Evolutionary conservation across 2,888 invertebrate species (phyloP), one percentile per base, ranked within the genome.

Genomic region (Copidosoma aretas): DNA sequence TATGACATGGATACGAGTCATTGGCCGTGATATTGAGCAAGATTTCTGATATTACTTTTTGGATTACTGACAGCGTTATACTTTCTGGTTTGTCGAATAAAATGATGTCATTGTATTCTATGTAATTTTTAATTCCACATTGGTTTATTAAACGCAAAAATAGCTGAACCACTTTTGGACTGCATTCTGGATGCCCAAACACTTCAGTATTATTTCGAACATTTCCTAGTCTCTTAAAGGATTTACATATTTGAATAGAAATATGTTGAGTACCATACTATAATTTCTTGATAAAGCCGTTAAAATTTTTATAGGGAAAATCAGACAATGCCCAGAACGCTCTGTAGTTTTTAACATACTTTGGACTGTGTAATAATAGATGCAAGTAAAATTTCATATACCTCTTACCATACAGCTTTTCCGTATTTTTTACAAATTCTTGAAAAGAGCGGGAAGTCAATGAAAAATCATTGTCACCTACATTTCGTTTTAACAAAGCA

Each of bases 271-370:
- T 60, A 5, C 57, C 51, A 19, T 51, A 25, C 12, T 49, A 67
- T 3, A 67, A 24, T 14, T 57, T 51, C 22, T 24, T 57, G 10
- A 67, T 17, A 22, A 67, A 21, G 8, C 67, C 67, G 49, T 67
- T 67, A 51, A 53, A 66, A 54, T 52, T 51, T 24, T 67, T 43
- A 15, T 51, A 67, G 10, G 63, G 63, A 41, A 63, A 64, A 15
- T 60, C 60, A 8, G 69, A 69, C 61, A 32, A 60, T 10, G 60
- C 62, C 72, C 70, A 72, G 21, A 72, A 58, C 24, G 49, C 60
- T 52, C 70, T 70, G 39, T 60, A 60, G 10, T 19, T 24, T 41
- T 25, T 19, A 1, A 69, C 61, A 39, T 59, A 21, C 1, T 12
- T 10, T 12, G 69, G 65, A 24, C 65, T 53, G 24, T 69, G 69